Evolutionary conservation across 2,113 vertebrate genomes (phyloP).

Genomic region (Lamprotornis superbus): DNA sequence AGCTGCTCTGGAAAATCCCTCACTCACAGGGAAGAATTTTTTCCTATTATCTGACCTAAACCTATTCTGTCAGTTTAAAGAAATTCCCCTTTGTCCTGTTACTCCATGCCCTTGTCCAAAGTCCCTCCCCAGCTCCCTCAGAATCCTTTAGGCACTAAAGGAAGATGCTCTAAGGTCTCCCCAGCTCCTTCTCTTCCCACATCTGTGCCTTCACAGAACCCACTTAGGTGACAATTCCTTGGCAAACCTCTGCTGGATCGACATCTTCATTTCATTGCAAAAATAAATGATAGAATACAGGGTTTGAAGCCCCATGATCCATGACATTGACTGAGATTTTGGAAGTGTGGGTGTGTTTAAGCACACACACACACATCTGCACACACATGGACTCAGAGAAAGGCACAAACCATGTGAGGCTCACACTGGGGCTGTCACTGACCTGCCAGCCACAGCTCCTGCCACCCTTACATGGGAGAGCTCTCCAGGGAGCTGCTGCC

Average conservation of each 20-base stretch:
- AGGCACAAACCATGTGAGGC: background rate
- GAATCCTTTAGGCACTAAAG: background rate
- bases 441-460: background rate
- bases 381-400: background rate
- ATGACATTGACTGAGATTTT: background rate
- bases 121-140: background rate
- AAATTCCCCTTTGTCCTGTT: background rate
- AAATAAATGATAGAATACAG: background rate
- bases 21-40: background rate
- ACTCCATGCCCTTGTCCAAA: background rate
- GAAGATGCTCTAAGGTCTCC: background rate
- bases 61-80: background rate
- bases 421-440: accelerated
- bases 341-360: background rate
- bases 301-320: background rate
- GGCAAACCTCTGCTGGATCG: background rate
- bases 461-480: background rate
- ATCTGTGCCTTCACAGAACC: background rate
- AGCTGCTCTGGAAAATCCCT: background rate
- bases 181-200: accelerated
- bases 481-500: background rate
- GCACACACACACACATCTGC: background rate
- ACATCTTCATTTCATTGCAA: background rate
- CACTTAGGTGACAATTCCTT: background rate
- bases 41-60: background rate